Evolutionary conservation across 2,113 vertebrate genomes (phyloP).

Genomic region (Prietella phreatophila): DNA sequence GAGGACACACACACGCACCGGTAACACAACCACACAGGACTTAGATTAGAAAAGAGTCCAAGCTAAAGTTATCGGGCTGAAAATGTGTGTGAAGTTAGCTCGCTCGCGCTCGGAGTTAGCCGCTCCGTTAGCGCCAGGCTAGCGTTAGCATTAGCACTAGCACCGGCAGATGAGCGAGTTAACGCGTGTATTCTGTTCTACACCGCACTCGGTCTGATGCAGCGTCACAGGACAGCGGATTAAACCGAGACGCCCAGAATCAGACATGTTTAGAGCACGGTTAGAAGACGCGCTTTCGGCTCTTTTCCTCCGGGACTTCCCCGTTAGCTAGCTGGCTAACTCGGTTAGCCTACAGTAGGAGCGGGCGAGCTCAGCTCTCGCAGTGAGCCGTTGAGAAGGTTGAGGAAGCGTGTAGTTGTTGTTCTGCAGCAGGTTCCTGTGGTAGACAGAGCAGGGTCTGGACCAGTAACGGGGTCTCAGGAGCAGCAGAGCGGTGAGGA

Average conservation of each 20-base stretch:
- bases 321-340: background rate
- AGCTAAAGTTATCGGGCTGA: no score
- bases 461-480: background rate
- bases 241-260: background rate
- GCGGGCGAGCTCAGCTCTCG: background rate
- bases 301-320: background rate
- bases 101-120: background rate
- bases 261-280: no score
- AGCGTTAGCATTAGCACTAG: background rate
- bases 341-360: background rate
- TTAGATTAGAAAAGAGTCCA: background rate
- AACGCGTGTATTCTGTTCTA: no score
- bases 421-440: background rate
- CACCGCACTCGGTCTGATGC: no score
- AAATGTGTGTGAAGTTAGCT: background rate
- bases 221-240: background rate
- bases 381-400: background rate
- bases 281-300: background rate
- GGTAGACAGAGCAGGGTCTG: background rate
- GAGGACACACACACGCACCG: slow-evolving; percentile 52
- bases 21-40: slow-evolving; percentile 46
- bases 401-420: background rate
- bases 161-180: background rate
- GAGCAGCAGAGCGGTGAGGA: background rate
- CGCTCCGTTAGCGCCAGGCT: background rate